A percentile compares a stretch with the other conserved stretches of the same genome.
These are phyloP conservation scores for Apodemus speciosus DNA, from an alignment of 2,113 vertebrate genomes.

Conservation along the genomic window DNA sequence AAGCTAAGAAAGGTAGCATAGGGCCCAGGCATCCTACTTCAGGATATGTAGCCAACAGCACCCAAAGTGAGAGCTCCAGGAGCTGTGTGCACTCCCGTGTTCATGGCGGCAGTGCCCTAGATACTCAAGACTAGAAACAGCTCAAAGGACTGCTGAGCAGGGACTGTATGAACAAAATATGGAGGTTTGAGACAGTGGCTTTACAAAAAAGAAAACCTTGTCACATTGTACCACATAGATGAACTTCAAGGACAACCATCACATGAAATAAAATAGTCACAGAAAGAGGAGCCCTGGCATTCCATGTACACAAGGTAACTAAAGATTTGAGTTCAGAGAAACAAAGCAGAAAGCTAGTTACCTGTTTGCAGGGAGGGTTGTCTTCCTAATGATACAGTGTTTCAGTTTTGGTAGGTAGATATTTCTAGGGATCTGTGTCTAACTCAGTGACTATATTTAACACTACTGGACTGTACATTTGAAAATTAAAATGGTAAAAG, in stretches of 20 bases:
- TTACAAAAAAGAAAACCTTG: not conserved
- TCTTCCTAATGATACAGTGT: not conserved
- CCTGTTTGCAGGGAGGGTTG: not conserved
- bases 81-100: not conserved
- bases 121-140: not conserved
- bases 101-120: not conserved
- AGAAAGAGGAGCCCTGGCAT: not conserved
- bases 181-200: not conserved
- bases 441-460: not conserved
- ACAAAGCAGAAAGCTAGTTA: constrained; percentile 4
- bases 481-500: constrained; percentile 24
- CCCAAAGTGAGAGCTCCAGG: constrained; percentile 19
- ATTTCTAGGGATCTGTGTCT: not conserved
- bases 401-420: constrained; percentile 29
- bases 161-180: not conserved
- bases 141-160: not conserved
- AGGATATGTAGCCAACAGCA: constrained; percentile 34
- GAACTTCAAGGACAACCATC: not conserved
- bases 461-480: too few species aligned
- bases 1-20: constrained; percentile 51
- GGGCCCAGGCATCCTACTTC: constrained; percentile 3
- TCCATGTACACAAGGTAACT: not conserved
- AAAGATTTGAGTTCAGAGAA: not conserved
- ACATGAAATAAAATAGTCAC: constrained; percentile 1
- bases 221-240: not conserved